Evolutionary conservation across 2,888 invertebrate species (phyloP).

Genomic region (Aporophyla nigra): DNA sequence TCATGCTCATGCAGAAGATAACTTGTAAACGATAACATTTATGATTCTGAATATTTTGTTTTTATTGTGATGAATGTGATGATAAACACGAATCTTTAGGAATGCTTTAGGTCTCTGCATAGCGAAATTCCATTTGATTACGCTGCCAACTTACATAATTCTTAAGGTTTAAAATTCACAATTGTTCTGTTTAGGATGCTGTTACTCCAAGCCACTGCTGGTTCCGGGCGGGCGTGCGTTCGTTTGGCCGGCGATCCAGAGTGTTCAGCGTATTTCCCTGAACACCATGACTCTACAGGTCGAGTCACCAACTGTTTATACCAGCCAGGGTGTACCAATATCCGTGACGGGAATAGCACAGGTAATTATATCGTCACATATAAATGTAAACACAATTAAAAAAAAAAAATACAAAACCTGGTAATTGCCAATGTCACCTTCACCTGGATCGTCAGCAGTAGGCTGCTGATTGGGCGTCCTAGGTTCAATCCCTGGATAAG

Average conservation of each 20-base stretch:
- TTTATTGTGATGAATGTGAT: slow-evolving; percentile 7
- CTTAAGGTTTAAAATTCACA: neutral
- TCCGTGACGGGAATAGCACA: slow-evolving; percentile 99
- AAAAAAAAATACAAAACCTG: neutral
- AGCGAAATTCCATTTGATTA: neutral
- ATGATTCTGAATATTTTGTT: slow-evolving; percentile 1
- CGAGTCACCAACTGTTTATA: slow-evolving; percentile 98
- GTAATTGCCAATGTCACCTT: too few species aligned
- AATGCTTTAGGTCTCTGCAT: neutral
- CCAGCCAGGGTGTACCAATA: slow-evolving; percentile 98
- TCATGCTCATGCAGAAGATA: slow-evolving; percentile 45
- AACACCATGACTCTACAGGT: slow-evolving; percentile 99
- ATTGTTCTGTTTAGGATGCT: slow-evolving; percentile 94
- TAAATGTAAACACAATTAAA: neutral
- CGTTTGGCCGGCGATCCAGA: slow-evolving; percentile 98
- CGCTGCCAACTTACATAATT: neutral
- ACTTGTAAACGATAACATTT: slow-evolving; percentile 30
- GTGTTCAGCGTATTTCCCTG: slow-evolving; percentile 97
- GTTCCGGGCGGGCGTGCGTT: slow-evolving; percentile 99
- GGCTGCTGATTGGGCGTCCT: too few species aligned
- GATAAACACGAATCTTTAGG: neutral
- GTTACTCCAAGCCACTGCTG: slow-evolving; percentile 97
- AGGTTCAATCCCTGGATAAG: neutral
- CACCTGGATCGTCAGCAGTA: neutral
- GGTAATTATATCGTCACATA: slow-evolving; percentile 80